These are phyloP conservation scores for Leptestheria dahalacensis DNA, from an alignment of 1,140 invertebrate genomes.

Conservation along the genomic window DNA sequence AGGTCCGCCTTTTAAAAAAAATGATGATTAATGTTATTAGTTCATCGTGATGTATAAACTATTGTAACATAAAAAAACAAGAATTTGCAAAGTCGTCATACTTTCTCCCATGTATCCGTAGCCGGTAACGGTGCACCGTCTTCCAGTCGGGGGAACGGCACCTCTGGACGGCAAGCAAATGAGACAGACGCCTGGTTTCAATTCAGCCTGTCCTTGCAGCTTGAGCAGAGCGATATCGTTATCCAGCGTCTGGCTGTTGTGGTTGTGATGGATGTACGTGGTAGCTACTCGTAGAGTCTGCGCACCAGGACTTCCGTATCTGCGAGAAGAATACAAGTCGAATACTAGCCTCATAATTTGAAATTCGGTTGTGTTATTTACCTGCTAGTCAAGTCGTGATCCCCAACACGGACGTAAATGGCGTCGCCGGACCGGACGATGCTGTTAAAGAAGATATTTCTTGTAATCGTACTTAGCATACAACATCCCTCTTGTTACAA, in stretches of 20 bases:
- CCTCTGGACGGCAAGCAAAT: slow-evolving; percentile 78
- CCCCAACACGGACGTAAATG: slow-evolving; percentile 80
- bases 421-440: slow-evolving; percentile 78
- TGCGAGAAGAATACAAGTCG: slow-evolving; percentile 24
- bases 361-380: too few species aligned
- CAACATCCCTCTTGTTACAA: too few species aligned
- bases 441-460: slow-evolving; percentile 32
- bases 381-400: slow-evolving; percentile 66
- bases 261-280: slow-evolving; percentile 91
- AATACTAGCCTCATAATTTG: too few species aligned
- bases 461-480: not conserved
- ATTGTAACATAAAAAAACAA: too few species aligned
- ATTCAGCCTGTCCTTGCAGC: slow-evolving; percentile 72
- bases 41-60: not conserved
- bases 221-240: slow-evolving; percentile 91
- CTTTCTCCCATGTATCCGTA: slow-evolving; percentile 90
- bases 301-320: slow-evolving; percentile 70
- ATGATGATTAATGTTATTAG: slow-evolving; percentile 7
- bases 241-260: slow-evolving; percentile 87
- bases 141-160: slow-evolving; percentile 67
- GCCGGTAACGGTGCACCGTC: slow-evolving; percentile 78
- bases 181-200: slow-evolving; percentile 64
- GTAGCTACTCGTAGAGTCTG: slow-evolving; percentile 76
- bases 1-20: slow-evolving; percentile 53
- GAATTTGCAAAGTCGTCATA: too few species aligned